These are phyloP conservation scores for Tinea semifulvella DNA, from an alignment of 2,888 invertebrate species.

Conservation along the genomic window DNA sequence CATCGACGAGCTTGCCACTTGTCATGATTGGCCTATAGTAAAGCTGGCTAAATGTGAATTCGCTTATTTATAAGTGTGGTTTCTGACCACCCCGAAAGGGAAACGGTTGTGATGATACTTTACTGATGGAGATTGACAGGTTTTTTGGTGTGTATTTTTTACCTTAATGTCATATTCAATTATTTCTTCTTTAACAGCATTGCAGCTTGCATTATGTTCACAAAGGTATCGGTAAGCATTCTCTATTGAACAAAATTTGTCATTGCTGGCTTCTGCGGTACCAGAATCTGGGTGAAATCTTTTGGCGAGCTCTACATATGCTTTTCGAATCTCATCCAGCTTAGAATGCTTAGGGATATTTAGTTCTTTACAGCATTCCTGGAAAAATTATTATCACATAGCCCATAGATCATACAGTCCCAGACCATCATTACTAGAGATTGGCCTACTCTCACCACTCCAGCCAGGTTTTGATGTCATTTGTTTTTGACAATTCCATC, in stretches of 20 bases:
- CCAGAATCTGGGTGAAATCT: conserved; percentile 87
- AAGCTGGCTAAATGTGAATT: too few species aligned
- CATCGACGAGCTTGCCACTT: too few species aligned
- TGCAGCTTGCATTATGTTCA: conserved; percentile 65
- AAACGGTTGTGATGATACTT: too few species aligned
- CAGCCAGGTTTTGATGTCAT: too few species aligned
- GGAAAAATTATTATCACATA: conserved; percentile 14
- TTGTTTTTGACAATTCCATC: too few species aligned
- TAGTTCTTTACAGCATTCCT: conserved; percentile 76
- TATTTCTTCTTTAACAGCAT: conserved; percentile 63
- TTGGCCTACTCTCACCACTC: too few species aligned
- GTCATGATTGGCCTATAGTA: too few species aligned
- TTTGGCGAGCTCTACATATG: conserved; percentile 81
- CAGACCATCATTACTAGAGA: too few species aligned
- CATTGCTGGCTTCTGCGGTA: conserved; percentile 72
- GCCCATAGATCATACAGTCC: too few species aligned
- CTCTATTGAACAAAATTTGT: conserved; percentile 80
- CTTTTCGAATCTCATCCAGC: conserved; percentile 74
- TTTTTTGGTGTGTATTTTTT: conserved; percentile 20
- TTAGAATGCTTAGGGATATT: conserved; percentile 74
- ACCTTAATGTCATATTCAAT: conserved; percentile 73
- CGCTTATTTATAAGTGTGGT: too few species aligned
- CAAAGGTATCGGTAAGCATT: conserved; percentile 77
- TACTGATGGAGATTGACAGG: too few species aligned
- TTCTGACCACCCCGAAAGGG: too few species aligned